Evolutionary conservation across 2,797 vertebrate genomes (phyloP), one percentile per base, ranked within the genome.

Genomic region (Euphonia xanthogaster): DNA sequence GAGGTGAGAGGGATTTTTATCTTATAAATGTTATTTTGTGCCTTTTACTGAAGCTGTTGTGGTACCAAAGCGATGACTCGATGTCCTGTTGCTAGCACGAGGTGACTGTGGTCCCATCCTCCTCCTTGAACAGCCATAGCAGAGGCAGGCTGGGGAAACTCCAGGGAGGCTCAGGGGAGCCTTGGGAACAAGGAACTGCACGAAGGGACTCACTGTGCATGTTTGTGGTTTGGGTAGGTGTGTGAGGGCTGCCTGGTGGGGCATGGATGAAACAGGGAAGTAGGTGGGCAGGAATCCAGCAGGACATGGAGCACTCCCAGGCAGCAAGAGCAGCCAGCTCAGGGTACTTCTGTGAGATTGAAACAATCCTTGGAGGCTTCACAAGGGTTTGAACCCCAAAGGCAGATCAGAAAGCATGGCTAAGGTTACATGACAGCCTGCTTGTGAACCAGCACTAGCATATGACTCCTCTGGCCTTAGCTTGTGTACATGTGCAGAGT

Each of bases 11-110:
- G 51, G n/a, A 14, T 42, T 83, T 31, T 74, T 63, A 17, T 39
- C 19, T 21, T 35, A 28, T 9, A 2, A 7, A 11, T 82, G 27
- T 45, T 73, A 28, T 48, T 53, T 65, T 53, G 48, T 71, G 48
- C 51, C 42, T 11, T 48, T 80, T 60, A 23, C 24, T 63, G 50
- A 45, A 63, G 48, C 24, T 87, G 35, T 48, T 5, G 2, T 40
- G 27, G 2, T 31, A 30, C 15, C 9, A 0, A 47, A 54, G 60
- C 1, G 6, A 24, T n/a, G 25, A 39, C 35, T n/a, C 30, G 10
- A n/a, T 73, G 55, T 25, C 45, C 39, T 18, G 4, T 68, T 82
- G 55, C 37, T n/a, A 61, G 53, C 18, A 2, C 1, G 3, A 71
- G 33, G 3, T 12, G 45, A 57, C 24, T 45, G 31, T 10, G 39